Evolutionary conservation across 2,113 vertebrate species (phyloP).

Genomic region (Perognathus longimembris): DNA sequence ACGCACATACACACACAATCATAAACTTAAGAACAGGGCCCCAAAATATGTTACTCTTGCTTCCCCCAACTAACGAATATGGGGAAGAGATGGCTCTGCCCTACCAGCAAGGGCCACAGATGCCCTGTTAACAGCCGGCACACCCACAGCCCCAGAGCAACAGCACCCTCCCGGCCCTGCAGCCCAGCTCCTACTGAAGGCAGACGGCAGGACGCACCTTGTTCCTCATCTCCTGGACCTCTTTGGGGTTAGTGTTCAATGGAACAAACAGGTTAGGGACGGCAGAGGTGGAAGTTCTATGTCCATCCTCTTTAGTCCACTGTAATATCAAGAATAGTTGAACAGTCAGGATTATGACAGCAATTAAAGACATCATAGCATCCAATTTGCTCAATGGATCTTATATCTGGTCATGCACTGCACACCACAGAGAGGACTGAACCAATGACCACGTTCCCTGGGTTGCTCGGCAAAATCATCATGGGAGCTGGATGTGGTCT

Average conservation of each 20-base stretch:
- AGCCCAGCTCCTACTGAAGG: accelerated
- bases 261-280: slow-evolving; percentile 99
- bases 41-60: not conserved
- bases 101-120: accelerated
- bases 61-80: accelerated
- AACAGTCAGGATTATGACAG: slow-evolving; percentile 78
- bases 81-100: not conserved
- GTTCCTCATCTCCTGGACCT: slow-evolving; percentile 99
- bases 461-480: not conserved
- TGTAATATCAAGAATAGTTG: slow-evolving; percentile 90
- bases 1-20: no score
- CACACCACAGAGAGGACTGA: slow-evolving; percentile 89
- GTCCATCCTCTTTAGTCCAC: slow-evolving; percentile 98
- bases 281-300: slow-evolving; percentile 92
- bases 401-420: slow-evolving; percentile 91
- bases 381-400: slow-evolving; percentile 66
- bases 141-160: not conserved
- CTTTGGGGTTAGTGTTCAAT: slow-evolving; percentile 98
- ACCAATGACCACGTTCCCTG: slow-evolving; percentile 90
- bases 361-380: slow-evolving; percentile 60
- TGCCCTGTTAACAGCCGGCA: not conserved
- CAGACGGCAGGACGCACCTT: slow-evolving; percentile 89
- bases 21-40: not conserved
- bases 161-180: not conserved
- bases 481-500: not conserved